These are phyloP conservation scores for Turnix velox DNA, from an alignment of 2,113 vertebrate genomes.

Conservation along the genomic window DNA sequence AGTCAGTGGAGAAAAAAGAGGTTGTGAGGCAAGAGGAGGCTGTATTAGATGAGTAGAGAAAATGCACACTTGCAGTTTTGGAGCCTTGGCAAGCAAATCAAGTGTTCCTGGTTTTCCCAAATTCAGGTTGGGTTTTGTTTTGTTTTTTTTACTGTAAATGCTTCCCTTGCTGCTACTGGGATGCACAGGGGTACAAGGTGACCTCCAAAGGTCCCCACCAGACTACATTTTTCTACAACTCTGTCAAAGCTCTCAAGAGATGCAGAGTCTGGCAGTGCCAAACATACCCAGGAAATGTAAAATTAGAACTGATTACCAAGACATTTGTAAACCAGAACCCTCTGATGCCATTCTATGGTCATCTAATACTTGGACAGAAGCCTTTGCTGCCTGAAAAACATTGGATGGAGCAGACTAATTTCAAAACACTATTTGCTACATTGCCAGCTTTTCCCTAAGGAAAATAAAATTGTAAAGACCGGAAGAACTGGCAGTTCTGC, in stretches of 20 bases:
- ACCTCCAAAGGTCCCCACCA: constrained; percentile 10
- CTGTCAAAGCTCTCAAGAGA: constrained; percentile 41
- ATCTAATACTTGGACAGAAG: constrained; percentile 54
- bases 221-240: not conserved
- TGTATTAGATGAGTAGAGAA: not conserved
- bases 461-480: constrained; percentile 48
- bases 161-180: not conserved
- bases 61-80: not conserved
- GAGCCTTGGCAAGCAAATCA: not conserved
- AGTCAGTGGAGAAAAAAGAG: not conserved
- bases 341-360: constrained; percentile 39
- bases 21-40: not conserved
- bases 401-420: constrained; percentile 45
- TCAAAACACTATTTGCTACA: constrained; percentile 40
- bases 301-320: constrained; percentile 59
- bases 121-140: not conserved
- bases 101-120: not conserved
- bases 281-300: constrained; percentile 53
- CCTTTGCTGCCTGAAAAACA: constrained; percentile 51
- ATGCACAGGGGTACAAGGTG: not conserved
- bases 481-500: constrained; percentile 22
- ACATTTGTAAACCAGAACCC: constrained; percentile 44
- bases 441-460: constrained; percentile 43
- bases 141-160: not conserved
- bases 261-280: constrained; percentile 11